phyloP scores from a whole-genome alignment of 2,797 vertebrate species.

The Fistularia commersonii region DNA sequence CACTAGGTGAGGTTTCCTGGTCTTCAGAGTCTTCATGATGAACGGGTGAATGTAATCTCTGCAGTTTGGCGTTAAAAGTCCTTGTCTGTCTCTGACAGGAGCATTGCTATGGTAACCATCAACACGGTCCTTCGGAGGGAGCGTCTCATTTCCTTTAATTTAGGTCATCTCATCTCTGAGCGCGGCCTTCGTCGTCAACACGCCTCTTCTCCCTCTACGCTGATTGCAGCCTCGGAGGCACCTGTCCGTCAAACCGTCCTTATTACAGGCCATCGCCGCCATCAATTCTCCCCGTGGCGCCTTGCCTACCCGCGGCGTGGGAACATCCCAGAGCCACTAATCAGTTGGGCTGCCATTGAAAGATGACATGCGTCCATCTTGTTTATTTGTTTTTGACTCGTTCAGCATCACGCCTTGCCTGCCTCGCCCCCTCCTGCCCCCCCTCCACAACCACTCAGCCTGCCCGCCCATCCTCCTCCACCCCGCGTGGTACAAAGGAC shows the following conservation, averaged over 20 bases:
- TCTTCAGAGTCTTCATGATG: too few relatives aligned
- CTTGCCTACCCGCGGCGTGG: slow-evolving; percentile 17
- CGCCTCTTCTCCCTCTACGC: slow-evolving; percentile 28
- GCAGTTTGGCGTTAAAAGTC: too few relatives aligned
- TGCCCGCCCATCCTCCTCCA: too few relatives aligned
- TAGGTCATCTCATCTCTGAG: slow-evolving; percentile 21
- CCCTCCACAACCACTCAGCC: too few relatives aligned
- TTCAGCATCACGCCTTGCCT: slow-evolving; percentile 48
- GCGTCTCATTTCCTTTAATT: slow-evolving; percentile 11
- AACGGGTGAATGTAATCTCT: too few relatives aligned
- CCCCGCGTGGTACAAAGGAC: slow-evolving; percentile 56
- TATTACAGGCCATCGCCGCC: slow-evolving; percentile 41
- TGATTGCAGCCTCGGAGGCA: slow-evolving; percentile 48
- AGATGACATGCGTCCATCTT: slow-evolving; percentile 28
- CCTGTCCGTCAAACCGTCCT: slow-evolving; percentile 36
- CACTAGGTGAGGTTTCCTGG: too few relatives aligned
- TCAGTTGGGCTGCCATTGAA: slow-evolving; percentile 27
- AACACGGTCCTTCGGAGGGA: background rate
- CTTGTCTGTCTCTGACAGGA: too few relatives aligned
- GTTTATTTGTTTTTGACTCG: slow-evolving; percentile 53
- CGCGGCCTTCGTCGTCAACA: slow-evolving; percentile 17
- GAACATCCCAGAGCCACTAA: slow-evolving; percentile 23
- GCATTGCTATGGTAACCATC: too few relatives aligned
- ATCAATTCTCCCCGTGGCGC: slow-evolving; percentile 37
- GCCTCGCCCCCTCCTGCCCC: slow-evolving; percentile 56